Evolutionary conservation across 2,113 vertebrate genomes (phyloP).

Genomic region (Sturnira hondurensis): DNA sequence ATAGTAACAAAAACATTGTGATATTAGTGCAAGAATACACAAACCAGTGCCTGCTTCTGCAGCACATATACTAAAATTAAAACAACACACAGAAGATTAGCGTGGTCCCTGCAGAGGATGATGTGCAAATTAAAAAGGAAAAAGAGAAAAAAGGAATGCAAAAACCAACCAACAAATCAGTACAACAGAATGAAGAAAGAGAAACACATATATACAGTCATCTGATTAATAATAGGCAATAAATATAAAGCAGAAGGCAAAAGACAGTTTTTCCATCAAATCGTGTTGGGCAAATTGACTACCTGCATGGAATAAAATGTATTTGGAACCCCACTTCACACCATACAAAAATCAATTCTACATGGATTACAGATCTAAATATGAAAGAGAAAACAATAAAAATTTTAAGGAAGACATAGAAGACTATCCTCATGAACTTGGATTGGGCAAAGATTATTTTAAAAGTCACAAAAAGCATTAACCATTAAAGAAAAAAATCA

Average conservation of each 20-base stretch:
- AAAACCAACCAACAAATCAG: background rate
- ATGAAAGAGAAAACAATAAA: background rate
- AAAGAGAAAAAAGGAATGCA: background rate
- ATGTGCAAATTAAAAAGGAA: background rate
- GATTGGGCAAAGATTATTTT: background rate
- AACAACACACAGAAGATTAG: background rate
- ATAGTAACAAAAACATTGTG: background rate
- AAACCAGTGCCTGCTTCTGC: background rate
- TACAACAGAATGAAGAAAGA: background rate
- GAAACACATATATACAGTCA: background rate
- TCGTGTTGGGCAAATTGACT: background rate
- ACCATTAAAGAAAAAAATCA: background rate
- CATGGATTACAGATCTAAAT: background rate
- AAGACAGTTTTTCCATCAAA: background rate
- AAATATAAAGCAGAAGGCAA: background rate
- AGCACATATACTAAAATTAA: background rate
- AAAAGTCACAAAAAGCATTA: background rate
- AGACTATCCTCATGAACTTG: background rate
- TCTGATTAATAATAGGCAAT: background rate
- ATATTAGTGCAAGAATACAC: background rate
- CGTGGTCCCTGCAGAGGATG: background rate
- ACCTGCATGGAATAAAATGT: background rate
- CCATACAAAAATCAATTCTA: background rate
- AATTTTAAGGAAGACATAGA: background rate
- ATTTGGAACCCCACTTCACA: background rate